Evolutionary conservation across 1,140 invertebrate genomes (phyloP).

Genomic region (Macrotrachela quadricornifera): DNA sequence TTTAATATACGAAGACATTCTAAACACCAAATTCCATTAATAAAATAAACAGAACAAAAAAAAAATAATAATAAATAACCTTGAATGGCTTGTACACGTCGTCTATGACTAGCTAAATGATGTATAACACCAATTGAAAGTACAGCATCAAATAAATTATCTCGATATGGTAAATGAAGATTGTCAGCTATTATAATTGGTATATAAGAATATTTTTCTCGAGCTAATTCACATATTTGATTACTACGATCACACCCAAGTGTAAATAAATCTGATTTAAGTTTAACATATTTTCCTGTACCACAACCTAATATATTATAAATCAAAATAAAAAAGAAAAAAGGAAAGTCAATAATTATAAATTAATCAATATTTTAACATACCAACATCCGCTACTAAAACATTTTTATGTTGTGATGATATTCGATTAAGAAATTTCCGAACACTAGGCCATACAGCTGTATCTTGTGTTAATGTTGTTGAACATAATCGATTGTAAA

Average conservation of each 20-base stretch:
- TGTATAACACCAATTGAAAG: constrained; percentile 81
- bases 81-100: constrained; percentile 55
- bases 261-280: constrained; percentile 61
- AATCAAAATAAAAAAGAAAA: neutral
- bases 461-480: no score
- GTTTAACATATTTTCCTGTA: constrained; percentile 67
- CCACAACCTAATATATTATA: constrained; percentile 49
- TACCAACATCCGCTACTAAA: constrained; percentile 56
- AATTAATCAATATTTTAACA: no score
- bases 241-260: constrained; percentile 65
- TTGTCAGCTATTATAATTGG: constrained; percentile 1
- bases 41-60: no score
- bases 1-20: constrained; percentile 65
- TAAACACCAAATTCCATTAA: no score
- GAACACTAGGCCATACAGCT: constrained; percentile 52
- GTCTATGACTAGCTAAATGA: constrained; percentile 71
- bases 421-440: constrained; percentile 59
- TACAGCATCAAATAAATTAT: constrained; percentile 76
- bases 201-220: constrained; percentile 39
- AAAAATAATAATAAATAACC: no score
- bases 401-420: constrained; percentile 42
- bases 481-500: no score
- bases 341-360: no score
- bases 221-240: constrained; percentile 50
- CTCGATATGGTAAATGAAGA: constrained; percentile 32